These are phyloP conservation scores for Arge pagana DNA, from an alignment of 2,888 invertebrate genomes.

Conservation along the genomic window DNA sequence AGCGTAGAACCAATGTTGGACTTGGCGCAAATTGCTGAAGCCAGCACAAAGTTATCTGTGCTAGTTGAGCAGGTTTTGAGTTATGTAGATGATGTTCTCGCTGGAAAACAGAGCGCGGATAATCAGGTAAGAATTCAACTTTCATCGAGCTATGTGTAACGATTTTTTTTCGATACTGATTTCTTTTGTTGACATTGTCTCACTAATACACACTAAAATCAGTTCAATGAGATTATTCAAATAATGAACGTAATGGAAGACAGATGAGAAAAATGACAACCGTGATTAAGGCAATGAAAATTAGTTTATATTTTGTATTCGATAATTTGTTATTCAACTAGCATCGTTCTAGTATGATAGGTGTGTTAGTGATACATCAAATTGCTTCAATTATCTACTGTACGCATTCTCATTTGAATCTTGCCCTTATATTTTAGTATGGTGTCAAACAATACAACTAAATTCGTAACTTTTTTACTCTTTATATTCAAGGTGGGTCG, in stretches of 20 bases:
- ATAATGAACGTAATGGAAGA: too few relatives aligned
- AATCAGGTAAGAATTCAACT: constrained; percentile 65
- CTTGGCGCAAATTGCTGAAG: constrained; percentile 83
- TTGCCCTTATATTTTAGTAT: neutral
- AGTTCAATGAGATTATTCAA: too few relatives aligned
- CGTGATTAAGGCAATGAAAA: neutral
- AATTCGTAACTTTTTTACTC: neutral
- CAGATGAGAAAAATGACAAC: neutral
- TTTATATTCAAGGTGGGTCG: constrained; percentile 69
- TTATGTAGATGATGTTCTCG: constrained; percentile 93
- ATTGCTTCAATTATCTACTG: neutral
- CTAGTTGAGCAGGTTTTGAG: constrained; percentile 78
- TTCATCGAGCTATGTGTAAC: too few relatives aligned
- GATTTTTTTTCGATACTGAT: neutral
- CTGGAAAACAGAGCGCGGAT: constrained; percentile 72
- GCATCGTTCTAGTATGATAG: neutral
- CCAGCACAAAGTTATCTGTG: constrained; percentile 76
- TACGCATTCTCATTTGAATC: neutral
- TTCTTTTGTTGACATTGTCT: too few relatives aligned
- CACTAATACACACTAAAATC: too few relatives aligned
- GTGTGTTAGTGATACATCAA: neutral
- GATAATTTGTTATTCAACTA: neutral
- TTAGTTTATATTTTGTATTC: neutral
- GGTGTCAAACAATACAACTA: neutral
- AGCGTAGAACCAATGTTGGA: constrained; percentile 73